A percentile compares a stretch with the other conserved stretches of the same genome.
These are phyloP conservation scores for Thomomys bottae DNA, from an alignment of 2,113 vertebrate species.

Conservation along the genomic window DNA sequence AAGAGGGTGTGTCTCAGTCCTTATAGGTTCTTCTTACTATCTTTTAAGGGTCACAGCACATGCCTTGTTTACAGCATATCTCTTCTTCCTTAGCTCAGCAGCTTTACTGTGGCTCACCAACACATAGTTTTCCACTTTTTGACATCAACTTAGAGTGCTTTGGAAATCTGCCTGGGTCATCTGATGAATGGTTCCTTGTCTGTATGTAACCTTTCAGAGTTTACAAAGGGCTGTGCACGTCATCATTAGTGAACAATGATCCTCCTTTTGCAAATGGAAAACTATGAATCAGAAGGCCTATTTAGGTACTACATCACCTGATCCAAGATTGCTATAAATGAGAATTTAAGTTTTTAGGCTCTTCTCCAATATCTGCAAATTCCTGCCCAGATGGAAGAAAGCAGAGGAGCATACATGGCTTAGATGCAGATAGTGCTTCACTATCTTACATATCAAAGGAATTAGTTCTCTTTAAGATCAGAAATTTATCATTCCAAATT, in stretches of 20 bases:
- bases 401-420: not conserved
- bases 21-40: not conserved
- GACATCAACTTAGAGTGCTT: not conserved
- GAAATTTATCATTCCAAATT: slow-evolving; percentile 42
- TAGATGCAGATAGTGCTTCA: not conserved
- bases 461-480: slow-evolving; percentile 36
- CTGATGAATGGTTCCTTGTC: not conserved
- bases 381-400: slow-evolving; percentile 10
- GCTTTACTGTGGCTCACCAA: not conserved
- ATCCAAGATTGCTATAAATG: not conserved
- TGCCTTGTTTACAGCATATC: not conserved
- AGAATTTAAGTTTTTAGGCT: not conserved
- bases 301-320: not conserved
- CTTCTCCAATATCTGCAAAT: not conserved
- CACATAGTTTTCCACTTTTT: not conserved
- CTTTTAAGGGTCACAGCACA: not conserved
- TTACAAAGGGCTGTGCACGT: not conserved
- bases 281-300: not conserved
- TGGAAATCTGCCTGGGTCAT: slow-evolving; percentile 29
- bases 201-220: slow-evolving; percentile 35
- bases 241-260: no score
- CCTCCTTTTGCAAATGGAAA: not conserved
- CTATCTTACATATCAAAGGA: slow-evolving; percentile 44
- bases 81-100: not conserved
- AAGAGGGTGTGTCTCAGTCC: not conserved